phyloP scores from a whole-genome alignment of 2,113 vertebrate species.

The Lophochroa leadbeateri region DNA sequence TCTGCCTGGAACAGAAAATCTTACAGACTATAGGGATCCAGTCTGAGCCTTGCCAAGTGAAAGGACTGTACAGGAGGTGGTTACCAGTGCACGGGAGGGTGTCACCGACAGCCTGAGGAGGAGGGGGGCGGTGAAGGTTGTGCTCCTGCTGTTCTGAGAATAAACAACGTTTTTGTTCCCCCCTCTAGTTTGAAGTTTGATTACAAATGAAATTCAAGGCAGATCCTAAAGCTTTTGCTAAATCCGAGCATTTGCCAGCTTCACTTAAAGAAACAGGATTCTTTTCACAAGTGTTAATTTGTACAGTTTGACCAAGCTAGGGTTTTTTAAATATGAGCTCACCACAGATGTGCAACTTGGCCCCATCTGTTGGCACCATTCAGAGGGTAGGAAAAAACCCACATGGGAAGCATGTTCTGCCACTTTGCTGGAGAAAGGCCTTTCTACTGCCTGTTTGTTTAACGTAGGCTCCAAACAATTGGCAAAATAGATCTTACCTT shows the following conservation, averaged over 20 bases:
- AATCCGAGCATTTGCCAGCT: slow-evolving; percentile 31
- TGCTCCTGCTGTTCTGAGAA: background rate
- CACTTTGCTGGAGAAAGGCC: background rate
- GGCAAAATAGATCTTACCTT: background rate
- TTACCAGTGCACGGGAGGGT: background rate
- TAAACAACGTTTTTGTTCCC: background rate
- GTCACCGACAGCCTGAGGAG: background rate
- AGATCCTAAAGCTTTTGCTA: background rate
- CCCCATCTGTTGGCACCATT: background rate
- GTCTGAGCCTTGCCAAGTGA: background rate
- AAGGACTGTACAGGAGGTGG: background rate
- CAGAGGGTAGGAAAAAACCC: background rate
- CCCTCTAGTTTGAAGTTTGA: background rate
- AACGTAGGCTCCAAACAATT: background rate
- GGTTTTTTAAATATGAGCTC: background rate
- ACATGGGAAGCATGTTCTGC: background rate
- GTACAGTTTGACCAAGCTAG: background rate
- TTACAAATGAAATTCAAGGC: slow-evolving; percentile 24
- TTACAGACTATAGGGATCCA: background rate
- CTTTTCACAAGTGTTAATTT: slow-evolving; percentile 30
- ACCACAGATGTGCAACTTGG: background rate
- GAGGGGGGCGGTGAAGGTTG: background rate
- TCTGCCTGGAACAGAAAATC: background rate
- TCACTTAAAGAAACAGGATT: slow-evolving; percentile 1
- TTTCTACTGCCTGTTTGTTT: background rate